phyloP scores from a whole-genome alignment of 2,113 vertebrate species.

The Poecile atricapillus region DNA sequence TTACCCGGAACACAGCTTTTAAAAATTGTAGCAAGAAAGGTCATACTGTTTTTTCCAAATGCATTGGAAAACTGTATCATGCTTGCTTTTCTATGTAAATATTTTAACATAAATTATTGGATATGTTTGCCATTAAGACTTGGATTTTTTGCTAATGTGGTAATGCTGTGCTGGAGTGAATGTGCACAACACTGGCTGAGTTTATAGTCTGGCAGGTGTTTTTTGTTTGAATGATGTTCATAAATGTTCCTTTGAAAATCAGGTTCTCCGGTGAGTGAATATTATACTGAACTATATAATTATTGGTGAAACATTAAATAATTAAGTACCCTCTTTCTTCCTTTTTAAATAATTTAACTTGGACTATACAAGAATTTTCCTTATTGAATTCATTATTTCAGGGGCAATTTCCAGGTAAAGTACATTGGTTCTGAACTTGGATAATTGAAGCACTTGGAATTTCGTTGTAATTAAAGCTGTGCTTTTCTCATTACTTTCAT shows the following conservation, averaged over 20 bases:
- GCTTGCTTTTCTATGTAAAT: constrained; percentile 57
- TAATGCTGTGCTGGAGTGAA: constrained; percentile 46
- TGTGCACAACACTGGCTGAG: constrained; percentile 1
- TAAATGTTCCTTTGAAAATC: constrained; percentile 66
- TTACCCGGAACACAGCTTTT: constrained; percentile 22
- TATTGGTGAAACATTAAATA: constrained; percentile 70
- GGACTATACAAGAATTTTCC: constrained; percentile 59
- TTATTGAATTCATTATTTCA: constrained; percentile 70
- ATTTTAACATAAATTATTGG: constrained; percentile 65
- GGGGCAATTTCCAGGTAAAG: constrained; percentile 54
- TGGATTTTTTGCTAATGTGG: constrained; percentile 46
- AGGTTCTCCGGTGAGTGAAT: constrained; percentile 46
- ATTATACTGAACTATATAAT: constrained; percentile 66
- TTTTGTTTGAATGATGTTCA: constrained; percentile 48
- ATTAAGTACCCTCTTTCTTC: constrained; percentile 69
- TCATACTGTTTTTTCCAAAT: background rate
- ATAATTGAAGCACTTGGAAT: constrained; percentile 22
- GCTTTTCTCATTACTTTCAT: constrained; percentile 1
- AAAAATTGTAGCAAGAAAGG: background rate
- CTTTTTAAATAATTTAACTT: constrained; percentile 68
- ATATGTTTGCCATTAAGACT: constrained; percentile 36
- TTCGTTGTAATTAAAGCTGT: background rate
- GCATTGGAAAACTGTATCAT: constrained; percentile 32
- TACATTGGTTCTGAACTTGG: constrained; percentile 4
- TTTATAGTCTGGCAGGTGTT: constrained; percentile 59